A percentile compares a stretch with the other conserved stretches of the same genome.
Evolutionary conservation across 2,113 vertebrate species (phyloP).

Genomic region (Meriones unguiculatus): DNA sequence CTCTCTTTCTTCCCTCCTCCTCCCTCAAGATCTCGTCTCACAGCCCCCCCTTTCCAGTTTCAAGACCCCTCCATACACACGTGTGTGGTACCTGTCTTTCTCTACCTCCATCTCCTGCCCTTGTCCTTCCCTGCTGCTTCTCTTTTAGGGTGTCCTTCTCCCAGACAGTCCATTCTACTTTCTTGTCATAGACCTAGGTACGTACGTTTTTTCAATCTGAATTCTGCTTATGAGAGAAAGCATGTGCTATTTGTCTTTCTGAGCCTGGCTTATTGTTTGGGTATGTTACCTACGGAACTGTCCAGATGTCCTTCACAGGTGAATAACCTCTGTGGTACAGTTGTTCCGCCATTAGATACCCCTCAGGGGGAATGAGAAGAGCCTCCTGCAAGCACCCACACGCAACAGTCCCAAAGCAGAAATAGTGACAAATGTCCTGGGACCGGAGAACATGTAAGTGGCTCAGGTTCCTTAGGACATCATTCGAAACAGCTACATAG

Average conservation of each 20-base stretch:
- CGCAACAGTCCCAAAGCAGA: neutral
- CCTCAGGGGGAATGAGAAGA: neutral
- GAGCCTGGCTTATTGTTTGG: neutral
- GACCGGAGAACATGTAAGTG: neutral
- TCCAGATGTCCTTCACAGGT: neutral
- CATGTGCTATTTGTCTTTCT: neutral
- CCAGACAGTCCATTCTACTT: neutral
- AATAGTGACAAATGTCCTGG: neutral
- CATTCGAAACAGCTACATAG: fast-evolving
- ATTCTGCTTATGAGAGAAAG: neutral
- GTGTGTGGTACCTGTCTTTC: neutral
- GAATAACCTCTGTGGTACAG: neutral
- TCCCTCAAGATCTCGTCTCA: neutral
- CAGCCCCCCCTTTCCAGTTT: neutral
- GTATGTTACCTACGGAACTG: neutral
- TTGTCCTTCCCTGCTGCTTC: neutral
- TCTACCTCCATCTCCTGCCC: too few species aligned
- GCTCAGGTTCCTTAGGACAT: neutral
- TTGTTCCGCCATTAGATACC: neutral
- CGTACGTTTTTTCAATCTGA: neutral
- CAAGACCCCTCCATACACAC: neutral
- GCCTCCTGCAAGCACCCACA: neutral
- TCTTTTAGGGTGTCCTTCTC: neutral
- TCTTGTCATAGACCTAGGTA: neutral
- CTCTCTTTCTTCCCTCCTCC: neutral